Base-by-base conservation (phyloP, 2,797 vertebrate genomes). In the Odontamblyopus lacepedii region DNA sequence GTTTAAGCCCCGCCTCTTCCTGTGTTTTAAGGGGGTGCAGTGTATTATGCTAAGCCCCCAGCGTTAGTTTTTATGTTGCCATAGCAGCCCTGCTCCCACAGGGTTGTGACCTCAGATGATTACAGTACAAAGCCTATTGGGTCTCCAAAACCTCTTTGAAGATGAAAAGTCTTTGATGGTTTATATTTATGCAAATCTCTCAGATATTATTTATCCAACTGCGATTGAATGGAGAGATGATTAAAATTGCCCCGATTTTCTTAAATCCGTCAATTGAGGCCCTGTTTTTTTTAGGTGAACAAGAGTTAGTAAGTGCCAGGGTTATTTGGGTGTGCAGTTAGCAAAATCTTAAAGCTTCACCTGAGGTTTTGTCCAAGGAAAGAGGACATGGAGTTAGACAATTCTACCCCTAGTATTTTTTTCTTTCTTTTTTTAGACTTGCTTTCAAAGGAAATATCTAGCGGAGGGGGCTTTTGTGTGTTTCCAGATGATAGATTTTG, bases 161-260 rank as follows among this genome's bases (percentile, higher is more conserved):
- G 98, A 99, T 98, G 96, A 98, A 98, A 98, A 97, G 97, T 98
- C 97, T 99, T 99, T 99, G 97, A 99, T 99, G 97, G 97, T 98
- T 98, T 98, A 97, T 99, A 99, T 99, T 99, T 99, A 99, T 99
- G 98, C 97, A 99, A 99, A 99, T 99, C 97, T 99, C 96, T 96
- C 95, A 96, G 97, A 99, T 99, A 99, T 99, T 97, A 99, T 99
- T 99, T 98, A 99, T 97, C 97, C 97, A 96, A 98, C 97, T 97
- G 97, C 96, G 97, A 97, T 97, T 99, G 97, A 99, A 99, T 98
- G 95, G 96, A 94, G 96, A 98, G 96, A 99, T 99, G 98, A 99
- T 99, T 99, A 98, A 98, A 99, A 99, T 98, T 98, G 95, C 92
- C 95, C 95, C 93, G 95, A 95, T 96, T 96, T 89, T 86, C 87